A percentile compares a stretch with the other conserved stretches of the same genome.
Conservation (phyloP, 1,140 invertebrate species). For the Tetranychus urticae region DNA sequence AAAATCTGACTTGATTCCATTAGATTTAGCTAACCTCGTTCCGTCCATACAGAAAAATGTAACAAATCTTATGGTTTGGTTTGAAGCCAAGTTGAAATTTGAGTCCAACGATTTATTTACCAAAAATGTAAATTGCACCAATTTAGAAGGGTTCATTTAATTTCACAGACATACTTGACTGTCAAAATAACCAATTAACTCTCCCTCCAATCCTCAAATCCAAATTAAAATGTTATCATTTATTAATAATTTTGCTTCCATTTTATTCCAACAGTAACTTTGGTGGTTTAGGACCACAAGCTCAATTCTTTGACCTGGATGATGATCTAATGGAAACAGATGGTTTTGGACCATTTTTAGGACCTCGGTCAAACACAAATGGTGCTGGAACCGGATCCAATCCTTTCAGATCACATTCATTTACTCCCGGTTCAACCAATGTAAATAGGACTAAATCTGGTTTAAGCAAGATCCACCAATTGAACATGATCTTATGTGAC, state of each 20-base stretch:
- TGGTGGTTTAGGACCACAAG: neutral
- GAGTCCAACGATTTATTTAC: too few relatives aligned
- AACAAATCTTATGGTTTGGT: too few relatives aligned
- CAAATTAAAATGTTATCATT: neutral
- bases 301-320: slow-evolving; percentile 1
- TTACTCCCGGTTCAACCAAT: slow-evolving; percentile 42
- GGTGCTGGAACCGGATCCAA: neutral
- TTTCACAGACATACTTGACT: too few relatives aligned
- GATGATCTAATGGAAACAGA: slow-evolving; percentile 2
- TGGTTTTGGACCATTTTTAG: slow-evolving; percentile 15
- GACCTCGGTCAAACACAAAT: neutral
- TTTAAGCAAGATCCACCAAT: slow-evolving; percentile 64
- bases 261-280: neutral
- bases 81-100: too few relatives aligned
- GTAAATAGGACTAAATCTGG: slow-evolving; percentile 13
- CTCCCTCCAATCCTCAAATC: neutral
- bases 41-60: too few relatives aligned
- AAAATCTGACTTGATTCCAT: too few relatives aligned
- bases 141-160: too few relatives aligned
- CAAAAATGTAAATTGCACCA: too few relatives aligned
- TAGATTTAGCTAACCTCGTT: too few relatives aligned
- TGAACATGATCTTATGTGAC: slow-evolving; percentile 85
- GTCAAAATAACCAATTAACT: too few relatives aligned
- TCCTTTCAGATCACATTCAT: slow-evolving; percentile 63
- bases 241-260: neutral